Evolutionary conservation across 2,797 vertebrate species (phyloP).

Genomic region (Sebastes minor): DNA sequence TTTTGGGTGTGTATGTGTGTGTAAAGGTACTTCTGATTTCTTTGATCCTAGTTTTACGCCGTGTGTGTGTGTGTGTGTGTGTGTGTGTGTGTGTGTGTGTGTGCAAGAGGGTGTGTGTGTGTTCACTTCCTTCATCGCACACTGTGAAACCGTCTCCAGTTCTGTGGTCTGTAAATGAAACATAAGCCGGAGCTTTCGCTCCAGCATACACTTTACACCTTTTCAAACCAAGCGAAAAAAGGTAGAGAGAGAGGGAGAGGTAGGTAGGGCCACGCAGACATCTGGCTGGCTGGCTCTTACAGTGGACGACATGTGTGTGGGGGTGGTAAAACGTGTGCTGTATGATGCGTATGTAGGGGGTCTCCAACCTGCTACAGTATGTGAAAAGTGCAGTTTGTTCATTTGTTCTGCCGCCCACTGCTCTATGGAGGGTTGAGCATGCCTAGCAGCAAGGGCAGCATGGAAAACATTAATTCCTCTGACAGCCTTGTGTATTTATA

Average conservation of each 20-base stretch:
- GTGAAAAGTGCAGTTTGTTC: constrained; percentile 46
- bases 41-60: constrained; percentile 55
- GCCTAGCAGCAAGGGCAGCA: constrained; percentile 13
- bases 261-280: constrained; percentile 31
- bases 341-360: constrained; percentile 21
- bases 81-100: not conserved
- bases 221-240: constrained; percentile 38
- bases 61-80: not conserved
- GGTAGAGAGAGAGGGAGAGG: not conserved
- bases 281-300: constrained; percentile 29
- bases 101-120: not conserved
- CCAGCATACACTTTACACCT: constrained; percentile 34
- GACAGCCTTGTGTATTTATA: constrained; percentile 54
- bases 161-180: constrained; percentile 65
- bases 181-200: constrained; percentile 45
- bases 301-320: constrained; percentile 36
- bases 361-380: constrained; percentile 12
- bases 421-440: constrained; percentile 10
- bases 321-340: constrained; percentile 40
- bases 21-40: constrained; percentile 37
- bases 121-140: constrained; percentile 7
- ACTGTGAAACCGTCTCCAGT: constrained; percentile 50
- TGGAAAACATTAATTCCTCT: constrained; percentile 21
- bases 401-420: constrained; percentile 56
- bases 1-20: constrained; percentile 33